Base-by-base conservation (phyloP, 64 coral and sea anemone species). In the Montipora efflorescens region DNA sequence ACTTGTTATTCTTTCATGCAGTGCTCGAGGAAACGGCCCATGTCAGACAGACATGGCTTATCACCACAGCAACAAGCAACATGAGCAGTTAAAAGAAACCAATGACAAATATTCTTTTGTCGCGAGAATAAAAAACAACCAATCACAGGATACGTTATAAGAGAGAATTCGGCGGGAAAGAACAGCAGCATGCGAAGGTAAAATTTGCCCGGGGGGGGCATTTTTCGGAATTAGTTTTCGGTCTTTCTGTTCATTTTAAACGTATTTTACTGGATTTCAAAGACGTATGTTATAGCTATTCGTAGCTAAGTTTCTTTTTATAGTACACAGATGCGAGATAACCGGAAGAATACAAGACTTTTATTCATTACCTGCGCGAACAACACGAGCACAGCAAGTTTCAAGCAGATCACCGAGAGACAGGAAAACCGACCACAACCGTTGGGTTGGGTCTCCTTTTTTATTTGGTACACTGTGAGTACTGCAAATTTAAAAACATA, bases 1-100 rank as follows among this genome's bases (percentile, higher is more conserved):
- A 3, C 15, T 84, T 84, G 25, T 14, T 84, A 8, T 84, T 48
- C 47, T 67, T 81, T 59, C 79, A 4, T 9, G 3, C 21, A 5
- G 19, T n/a, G 18, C 44, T 21, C 4, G 47, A 69, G 48, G 61
- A 64, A 64, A 15, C 14, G 9, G 6, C 5, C 10, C 52, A 55
- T 10, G 52, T 5, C 52, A 0, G 52, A 5, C 52, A 36, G 36
- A 36, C 52, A 10, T 55, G 4, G 6, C 6, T 55, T n/a, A 93
- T 93, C 87, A 93, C 92, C 92, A 93, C 92, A 93, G 92, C 92
- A 93, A 93, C 92, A 84, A 36, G 36, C 36, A 36, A 36, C 49
- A 45, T 20, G 79, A 79, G 87, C 48, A 80, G 64, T 45, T n/a
- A 53, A 62, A 80, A 64, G 11, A 22, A 74, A 81, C 92, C 92